These are phyloP conservation scores for Daboia siamensis DNA, from an alignment of 2,113 vertebrate species.

Conservation along the genomic window DNA sequence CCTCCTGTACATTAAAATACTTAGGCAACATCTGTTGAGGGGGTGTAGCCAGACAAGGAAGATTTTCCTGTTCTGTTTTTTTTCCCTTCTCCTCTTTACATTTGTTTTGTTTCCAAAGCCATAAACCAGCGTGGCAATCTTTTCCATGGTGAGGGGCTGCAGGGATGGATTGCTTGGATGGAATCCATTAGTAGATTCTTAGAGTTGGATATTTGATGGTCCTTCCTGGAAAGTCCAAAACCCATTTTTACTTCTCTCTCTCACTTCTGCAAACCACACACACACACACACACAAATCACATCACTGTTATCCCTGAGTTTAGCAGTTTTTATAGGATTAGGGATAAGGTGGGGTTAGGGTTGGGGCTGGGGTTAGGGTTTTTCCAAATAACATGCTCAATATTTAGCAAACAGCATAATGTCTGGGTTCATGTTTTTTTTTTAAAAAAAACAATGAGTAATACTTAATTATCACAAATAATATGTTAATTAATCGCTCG, in stretches of 20 bases:
- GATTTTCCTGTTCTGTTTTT: background rate
- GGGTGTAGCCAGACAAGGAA: background rate
- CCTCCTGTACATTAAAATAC: background rate
- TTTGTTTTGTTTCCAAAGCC: background rate
- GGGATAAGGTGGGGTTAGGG: too few species aligned
- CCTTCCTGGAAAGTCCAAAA: accelerated
- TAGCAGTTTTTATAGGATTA: too few species aligned
- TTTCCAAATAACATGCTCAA: too few species aligned
- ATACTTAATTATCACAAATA: too few species aligned
- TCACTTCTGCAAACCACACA: background rate
- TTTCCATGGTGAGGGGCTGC: background rate
- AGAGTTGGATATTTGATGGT: background rate
- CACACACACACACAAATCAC: background rate
- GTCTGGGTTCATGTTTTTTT: too few species aligned
- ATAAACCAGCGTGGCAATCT: background rate
- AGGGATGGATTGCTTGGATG: background rate
- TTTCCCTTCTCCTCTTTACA: background rate
- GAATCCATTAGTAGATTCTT: background rate
- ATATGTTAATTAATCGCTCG: too few species aligned
- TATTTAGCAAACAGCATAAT: too few species aligned
- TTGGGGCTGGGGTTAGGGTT: too few species aligned
- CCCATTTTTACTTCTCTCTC: background rate
- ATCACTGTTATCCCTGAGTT: background rate
- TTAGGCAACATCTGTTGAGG: background rate
- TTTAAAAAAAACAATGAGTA: too few species aligned